phyloP scores from a whole-genome alignment of 1,140 invertebrate species.

The Solenopsis invicta region DNA sequence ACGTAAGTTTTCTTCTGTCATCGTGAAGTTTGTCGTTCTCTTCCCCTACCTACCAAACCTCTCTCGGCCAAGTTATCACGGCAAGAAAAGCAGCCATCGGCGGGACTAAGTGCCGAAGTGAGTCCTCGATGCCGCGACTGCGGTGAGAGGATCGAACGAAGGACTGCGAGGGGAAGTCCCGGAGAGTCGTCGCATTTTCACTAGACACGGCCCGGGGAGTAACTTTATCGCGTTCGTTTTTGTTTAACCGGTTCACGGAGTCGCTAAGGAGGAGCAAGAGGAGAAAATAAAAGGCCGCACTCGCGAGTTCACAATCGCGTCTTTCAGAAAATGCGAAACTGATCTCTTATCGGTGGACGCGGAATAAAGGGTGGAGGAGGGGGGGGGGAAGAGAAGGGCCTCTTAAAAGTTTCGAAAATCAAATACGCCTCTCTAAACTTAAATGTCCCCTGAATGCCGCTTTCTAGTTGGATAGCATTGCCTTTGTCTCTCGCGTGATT shows the following conservation, averaged over 20 bases:
- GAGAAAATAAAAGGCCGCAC: slow-evolving; percentile 54
- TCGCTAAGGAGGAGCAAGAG: background rate
- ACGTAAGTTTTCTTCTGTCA: slow-evolving; percentile 70
- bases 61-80: slow-evolving; percentile 52
- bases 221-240: slow-evolving; percentile 63
- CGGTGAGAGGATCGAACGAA: slow-evolving; percentile 28
- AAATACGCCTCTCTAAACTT: slow-evolving; percentile 28
- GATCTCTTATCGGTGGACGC: slow-evolving; percentile 26
- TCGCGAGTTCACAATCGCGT: slow-evolving; percentile 44
- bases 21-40: slow-evolving; percentile 23
- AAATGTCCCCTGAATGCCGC: background rate
- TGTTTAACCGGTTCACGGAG: slow-evolving; percentile 45
- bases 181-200: slow-evolving; percentile 57
- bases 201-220: slow-evolving; percentile 37
- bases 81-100: slow-evolving; percentile 54
- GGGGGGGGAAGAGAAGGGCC: too few species aligned
- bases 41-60: background rate
- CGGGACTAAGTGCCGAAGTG: slow-evolving; percentile 64
- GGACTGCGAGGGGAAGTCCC: slow-evolving; percentile 26
- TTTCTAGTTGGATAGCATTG: background rate
- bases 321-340: slow-evolving; percentile 53
- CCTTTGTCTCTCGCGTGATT: background rate
- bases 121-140: slow-evolving; percentile 53
- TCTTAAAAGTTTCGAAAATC: slow-evolving; percentile 30
- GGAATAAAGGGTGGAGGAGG: background rate